phyloP scores from a whole-genome alignment of 2,797 vertebrate genomes.

The Clarias laeviceps region DNA sequence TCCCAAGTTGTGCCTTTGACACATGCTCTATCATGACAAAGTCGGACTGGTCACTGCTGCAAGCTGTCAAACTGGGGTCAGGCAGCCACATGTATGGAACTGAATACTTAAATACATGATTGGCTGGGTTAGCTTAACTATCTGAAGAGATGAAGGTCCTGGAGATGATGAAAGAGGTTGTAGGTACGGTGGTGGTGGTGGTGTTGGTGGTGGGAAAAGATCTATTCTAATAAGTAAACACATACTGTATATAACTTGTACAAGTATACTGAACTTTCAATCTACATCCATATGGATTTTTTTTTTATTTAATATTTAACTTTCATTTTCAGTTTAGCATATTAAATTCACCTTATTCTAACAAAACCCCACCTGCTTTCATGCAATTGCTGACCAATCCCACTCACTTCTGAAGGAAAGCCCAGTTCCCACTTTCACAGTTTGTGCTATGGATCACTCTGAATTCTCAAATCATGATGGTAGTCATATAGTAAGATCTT shows the following conservation, averaged over 20 bases:
- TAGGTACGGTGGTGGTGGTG: neutral
- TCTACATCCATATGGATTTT: neutral
- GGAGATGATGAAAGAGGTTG: neutral
- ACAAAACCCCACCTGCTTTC: neutral
- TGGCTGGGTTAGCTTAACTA: neutral
- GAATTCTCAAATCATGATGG: no score
- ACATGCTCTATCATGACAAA: slow-evolving; percentile 53
- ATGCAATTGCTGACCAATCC: neutral
- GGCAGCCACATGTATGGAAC: neutral
- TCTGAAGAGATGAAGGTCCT: slow-evolving; percentile 19
- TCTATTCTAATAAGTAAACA: neutral
- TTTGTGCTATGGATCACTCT: no score
- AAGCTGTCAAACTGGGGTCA: slow-evolving; percentile 32
- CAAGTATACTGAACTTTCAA: no score
- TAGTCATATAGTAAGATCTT: no score
- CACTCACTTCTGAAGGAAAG: no score
- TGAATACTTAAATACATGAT: slow-evolving; percentile 41
- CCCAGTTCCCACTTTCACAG: no score
- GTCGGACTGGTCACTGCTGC: slow-evolving; percentile 40
- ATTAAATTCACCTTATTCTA: neutral
- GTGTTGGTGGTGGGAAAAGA: neutral
- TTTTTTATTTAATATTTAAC: no score
- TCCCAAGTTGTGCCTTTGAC: slow-evolving; percentile 47
- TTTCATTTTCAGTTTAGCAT: neutral
- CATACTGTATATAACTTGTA: no score